Base-by-base conservation (phyloP, 2,113 vertebrate species). In the Ceyx melanurus region DNA sequence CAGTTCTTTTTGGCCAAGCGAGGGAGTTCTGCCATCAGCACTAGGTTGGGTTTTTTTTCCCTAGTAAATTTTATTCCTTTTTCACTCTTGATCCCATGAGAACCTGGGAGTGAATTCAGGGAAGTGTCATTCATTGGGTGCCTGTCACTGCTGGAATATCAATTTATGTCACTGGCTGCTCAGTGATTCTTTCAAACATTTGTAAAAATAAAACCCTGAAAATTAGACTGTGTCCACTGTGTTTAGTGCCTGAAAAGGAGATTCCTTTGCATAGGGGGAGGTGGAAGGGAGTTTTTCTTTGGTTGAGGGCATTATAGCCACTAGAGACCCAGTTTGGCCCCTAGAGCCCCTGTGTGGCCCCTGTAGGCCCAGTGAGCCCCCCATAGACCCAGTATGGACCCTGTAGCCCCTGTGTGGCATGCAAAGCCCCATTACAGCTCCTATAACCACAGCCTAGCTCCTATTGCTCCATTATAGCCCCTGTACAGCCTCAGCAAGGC, bases 151-250 rank as follows among this genome's bases (percentile, higher is more conserved):
- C 89, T 95, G 93, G 89, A 86, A 33, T 78, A 68, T 56, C 81
- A 57, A 9, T 71, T 83, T 73, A 62, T 75, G 23, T 94, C 91
- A 94, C 88, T 94, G 66, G 85, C 71, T 82, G 83, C 82, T 94
- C 94, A 95, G 95, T 95, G 95, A 96, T 89, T 90, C 77, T 77
- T 93, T 67, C 51, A 90, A 57, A 93, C 76, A 88, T 97, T 97
- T 95, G 86, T 97, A 95, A 92, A 92, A 95, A 96, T 96, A 96
- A 96, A 74, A 2, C 9, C 21, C 28, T 4, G 2, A 73, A 87
- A 92, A 81, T 68, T 90, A 86, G 42, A 5, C 37, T 16, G 42
- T 75, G 71, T 89, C 45, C 18, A 10, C 66, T 20, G 77, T 91
- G 48, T 16, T 92, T 51, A 82, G 68, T 77, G 35, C 20, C 33